These are phyloP conservation scores for Vanessa cardui DNA, from an alignment of 2,888 invertebrate genomes.

Conservation along the genomic window DNA sequence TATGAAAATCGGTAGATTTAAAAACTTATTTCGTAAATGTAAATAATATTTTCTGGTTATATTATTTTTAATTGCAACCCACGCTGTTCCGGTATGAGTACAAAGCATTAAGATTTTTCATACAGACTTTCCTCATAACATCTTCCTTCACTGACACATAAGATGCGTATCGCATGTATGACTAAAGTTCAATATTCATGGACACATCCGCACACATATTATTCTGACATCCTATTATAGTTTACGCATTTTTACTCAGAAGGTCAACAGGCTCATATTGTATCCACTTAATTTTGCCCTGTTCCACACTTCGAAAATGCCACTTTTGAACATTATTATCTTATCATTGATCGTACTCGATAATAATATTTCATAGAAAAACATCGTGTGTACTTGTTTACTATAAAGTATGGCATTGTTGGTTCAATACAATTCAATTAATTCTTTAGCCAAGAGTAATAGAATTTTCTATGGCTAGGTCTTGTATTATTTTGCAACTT, in stretches of 20 bases:
- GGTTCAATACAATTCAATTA: neutral
- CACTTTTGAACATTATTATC: neutral
- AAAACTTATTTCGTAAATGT: too few species aligned
- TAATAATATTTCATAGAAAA: neutral
- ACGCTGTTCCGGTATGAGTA: too few species aligned
- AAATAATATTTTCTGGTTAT: too few species aligned
- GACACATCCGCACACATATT: too few species aligned
- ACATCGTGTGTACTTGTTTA: conserved; percentile 5
- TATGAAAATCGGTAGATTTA: too few species aligned
- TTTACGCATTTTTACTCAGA: neutral
- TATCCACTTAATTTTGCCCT: neutral
- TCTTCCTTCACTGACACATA: too few species aligned
- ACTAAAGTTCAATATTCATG: too few species aligned
- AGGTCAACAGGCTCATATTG: neutral
- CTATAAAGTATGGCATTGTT: neutral
- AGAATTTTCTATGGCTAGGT: neutral
- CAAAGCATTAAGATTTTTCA: too few species aligned
- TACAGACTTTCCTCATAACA: too few species aligned
- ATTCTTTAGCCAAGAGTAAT: neutral
- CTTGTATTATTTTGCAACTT: neutral
- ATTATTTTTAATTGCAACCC: too few species aligned
- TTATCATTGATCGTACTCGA: conserved; percentile 6
- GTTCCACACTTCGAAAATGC: neutral
- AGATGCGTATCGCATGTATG: too few species aligned
- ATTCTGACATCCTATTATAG: neutral